Conservation (phyloP, 2,113 vertebrate genomes). For the Halichoerus grypus region DNA sequence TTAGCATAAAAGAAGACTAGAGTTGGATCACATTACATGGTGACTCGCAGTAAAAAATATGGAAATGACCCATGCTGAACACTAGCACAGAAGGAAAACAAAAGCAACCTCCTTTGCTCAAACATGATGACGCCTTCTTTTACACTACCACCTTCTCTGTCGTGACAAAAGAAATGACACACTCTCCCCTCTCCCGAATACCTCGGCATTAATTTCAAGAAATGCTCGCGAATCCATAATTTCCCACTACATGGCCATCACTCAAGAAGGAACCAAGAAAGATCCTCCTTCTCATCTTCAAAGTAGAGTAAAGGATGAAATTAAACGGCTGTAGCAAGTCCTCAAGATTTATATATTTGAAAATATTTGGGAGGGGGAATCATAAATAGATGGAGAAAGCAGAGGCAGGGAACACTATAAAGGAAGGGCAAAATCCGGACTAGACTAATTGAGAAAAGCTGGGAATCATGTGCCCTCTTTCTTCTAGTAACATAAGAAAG, state of each 20-base stretch:
- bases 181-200: neutral
- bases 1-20: neutral
- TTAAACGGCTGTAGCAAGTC: neutral
- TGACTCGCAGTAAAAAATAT: neutral
- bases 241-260: conserved; percentile 33
- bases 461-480: neutral
- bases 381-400: conserved; percentile 41
- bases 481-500: conserved; percentile 24
- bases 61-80: neutral
- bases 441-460: neutral
- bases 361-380: conserved; percentile 42
- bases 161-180: conserved; percentile 2
- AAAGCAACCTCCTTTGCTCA: conserved; percentile 6
- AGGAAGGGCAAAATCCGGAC: neutral
- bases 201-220: conserved; percentile 51
- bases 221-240: conserved; percentile 25
- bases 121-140: conserved; percentile 7
- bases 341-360: conserved; percentile 55
- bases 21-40: neutral
- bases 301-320: conserved; percentile 45
- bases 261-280: conserved; percentile 62
- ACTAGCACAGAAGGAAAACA: neutral
- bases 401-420: neutral
- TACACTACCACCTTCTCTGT: neutral
- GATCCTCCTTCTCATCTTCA: conserved; percentile 38